Evolutionary conservation across 1,140 invertebrate species (phyloP), one percentile per base, ranked within the genome.

Genomic region (Drosophila repletoides): DNA sequence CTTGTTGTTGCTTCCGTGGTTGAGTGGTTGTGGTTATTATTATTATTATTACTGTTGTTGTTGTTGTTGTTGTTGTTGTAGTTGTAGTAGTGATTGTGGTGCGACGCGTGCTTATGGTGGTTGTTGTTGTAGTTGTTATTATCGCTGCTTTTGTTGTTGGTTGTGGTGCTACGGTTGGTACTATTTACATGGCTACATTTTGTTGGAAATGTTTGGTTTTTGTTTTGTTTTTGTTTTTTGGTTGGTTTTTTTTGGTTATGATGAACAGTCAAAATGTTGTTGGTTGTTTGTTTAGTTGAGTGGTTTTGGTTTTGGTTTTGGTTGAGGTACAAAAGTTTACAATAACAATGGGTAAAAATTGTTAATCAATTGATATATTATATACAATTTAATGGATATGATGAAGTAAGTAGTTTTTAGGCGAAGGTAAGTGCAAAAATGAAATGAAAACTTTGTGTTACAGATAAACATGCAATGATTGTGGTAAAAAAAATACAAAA

Each of bases 151-250:
- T 46, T 64, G 52, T 43, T 66, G 41, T 45, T 72, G 51, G 46
- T n/a, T n/a, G n/a, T 75, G 53, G 66, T 88, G 80, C 76, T 88
- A 81, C 68, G 83, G 40, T 72, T 86, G 81, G 55, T 88, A 88
- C 86, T 86, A 79, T 88, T 86, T 88, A 88, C 80, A 88, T 81
- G 81, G 76, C 86, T 88, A 88, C 84, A 60, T 19, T 34, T 69
- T 71, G 24, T 21, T 67, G 34, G 28, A 28, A 26, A 14, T 45
- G 24, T 4, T 43, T 43, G 40, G 10, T 43, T 17, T 40, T 38
- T 52, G 72, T 51, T 43, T 68, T 58, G 53, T 36, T 71, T 40
- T 55, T 31, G 15, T 40, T 59, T 34, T 34, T 61, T 56, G 26
- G 33, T 24, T 46, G 33, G 34, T 40, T 59, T 43, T 40, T 51